Conservation (phyloP, 2,888 invertebrate species). For the Eupeodes latifasciatus region DNA sequence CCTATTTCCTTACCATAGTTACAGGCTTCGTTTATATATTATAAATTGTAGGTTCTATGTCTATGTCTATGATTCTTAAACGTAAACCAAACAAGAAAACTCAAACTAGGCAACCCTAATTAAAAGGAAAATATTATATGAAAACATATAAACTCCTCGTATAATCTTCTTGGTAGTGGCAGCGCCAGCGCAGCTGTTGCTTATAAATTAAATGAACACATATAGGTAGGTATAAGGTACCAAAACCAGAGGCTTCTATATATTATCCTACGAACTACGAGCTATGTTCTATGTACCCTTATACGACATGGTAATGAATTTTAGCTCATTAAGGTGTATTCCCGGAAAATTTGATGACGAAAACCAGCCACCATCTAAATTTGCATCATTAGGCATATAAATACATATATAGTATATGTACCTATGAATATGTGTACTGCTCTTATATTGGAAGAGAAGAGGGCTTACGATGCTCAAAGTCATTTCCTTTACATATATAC, state of each 20-base stretch:
- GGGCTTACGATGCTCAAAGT: constrained; percentile 22
- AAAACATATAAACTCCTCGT: constrained; percentile 8
- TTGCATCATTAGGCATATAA: constrained; percentile 64
- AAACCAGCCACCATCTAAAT: constrained; percentile 52
- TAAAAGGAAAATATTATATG: constrained; percentile 53
- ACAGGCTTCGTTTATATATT: not conserved
- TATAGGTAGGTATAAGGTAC: not conserved
- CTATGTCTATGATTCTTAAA: not conserved
- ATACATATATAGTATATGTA: not conserved
- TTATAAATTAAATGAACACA: constrained; percentile 12
- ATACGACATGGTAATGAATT: constrained; percentile 63
- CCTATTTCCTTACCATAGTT: constrained; percentile 9
- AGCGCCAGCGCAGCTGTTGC: constrained; percentile 54
- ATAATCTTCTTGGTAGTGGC: not conserved
- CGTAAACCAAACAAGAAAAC: constrained; percentile 47
- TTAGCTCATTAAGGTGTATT: constrained; percentile 66
- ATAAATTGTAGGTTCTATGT: not conserved
- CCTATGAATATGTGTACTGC: constrained; percentile 14
- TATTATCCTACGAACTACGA: no score
- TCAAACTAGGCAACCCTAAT: constrained; percentile 60
- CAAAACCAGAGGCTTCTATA: no score
- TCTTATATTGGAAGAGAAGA: not conserved
- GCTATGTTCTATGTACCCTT: no score
- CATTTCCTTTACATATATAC: constrained; percentile 22
- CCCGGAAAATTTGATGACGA: constrained; percentile 56